Conservation (phyloP, 2,113 vertebrate genomes). For the Caranx ignobilis region DNA sequence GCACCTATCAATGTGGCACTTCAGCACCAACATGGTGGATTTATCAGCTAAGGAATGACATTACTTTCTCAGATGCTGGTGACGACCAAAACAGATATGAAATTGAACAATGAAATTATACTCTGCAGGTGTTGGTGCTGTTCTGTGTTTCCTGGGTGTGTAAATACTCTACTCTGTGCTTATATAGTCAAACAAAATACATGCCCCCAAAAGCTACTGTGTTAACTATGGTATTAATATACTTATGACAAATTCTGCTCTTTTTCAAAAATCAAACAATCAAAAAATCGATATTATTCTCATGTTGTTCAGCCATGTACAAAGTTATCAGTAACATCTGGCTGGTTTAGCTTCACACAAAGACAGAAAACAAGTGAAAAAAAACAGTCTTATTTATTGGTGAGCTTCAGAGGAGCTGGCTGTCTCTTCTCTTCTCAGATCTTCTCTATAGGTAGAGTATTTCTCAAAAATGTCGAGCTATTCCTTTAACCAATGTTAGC, state of each 20-base stretch:
- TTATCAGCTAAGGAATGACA: not conserved
- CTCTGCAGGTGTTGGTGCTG: not conserved
- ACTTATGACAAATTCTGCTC: too few relatives aligned
- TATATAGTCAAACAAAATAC: not conserved
- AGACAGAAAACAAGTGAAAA: not conserved
- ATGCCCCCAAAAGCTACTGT: not conserved
- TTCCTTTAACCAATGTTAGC: not conserved
- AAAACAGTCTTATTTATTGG: not conserved
- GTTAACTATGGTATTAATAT: too few relatives aligned
- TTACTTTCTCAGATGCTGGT: not conserved
- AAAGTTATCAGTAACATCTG: not conserved
- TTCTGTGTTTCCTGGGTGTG: not conserved
- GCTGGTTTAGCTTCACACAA: not conserved
- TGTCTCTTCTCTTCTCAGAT: not conserved
- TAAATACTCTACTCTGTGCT: not conserved
- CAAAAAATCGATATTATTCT: not conserved
- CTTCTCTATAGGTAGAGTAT: not conserved
- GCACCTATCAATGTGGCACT: too few relatives aligned
- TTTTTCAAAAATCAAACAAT: too few relatives aligned
- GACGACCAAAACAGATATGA: not conserved
- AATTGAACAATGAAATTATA: not conserved
- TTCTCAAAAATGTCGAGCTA: not conserved
- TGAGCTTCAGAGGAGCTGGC: not conserved
- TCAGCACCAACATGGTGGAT: not conserved
- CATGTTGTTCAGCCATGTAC: not conserved